These are phyloP conservation scores for Dromas ardeola DNA, from an alignment of 2,113 vertebrate species.

Conservation along the genomic window DNA sequence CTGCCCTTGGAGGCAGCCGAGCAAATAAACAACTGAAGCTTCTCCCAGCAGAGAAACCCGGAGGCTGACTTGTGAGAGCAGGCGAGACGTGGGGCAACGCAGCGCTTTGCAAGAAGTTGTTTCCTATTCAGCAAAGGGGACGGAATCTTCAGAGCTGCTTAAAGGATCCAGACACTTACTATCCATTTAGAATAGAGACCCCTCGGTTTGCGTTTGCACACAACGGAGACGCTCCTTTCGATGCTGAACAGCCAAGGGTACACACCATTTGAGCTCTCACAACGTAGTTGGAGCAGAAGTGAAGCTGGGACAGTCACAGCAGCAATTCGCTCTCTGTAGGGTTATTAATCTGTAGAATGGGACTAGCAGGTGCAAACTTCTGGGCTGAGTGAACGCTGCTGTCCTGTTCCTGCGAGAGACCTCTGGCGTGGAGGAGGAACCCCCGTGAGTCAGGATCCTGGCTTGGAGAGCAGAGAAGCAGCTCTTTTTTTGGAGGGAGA, in stretches of 20 bases:
- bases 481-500: background rate
- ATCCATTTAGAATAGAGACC: background rate
- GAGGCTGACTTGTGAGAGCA: background rate
- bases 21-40: background rate
- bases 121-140: background rate
- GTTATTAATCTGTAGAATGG: background rate
- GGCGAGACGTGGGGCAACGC: background rate
- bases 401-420: background rate
- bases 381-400: background rate
- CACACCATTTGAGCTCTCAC: accelerated
- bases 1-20: background rate
- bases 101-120: background rate
- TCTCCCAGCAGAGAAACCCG: background rate
- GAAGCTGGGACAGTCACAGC: background rate
- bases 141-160: background rate
- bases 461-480: background rate
- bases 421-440: background rate
- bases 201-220: background rate
- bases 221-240: background rate
- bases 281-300: accelerated
- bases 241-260: background rate
- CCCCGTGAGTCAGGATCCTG: background rate
- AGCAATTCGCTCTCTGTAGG: background rate
- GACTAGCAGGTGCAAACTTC: background rate
- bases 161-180: too few species aligned